These are phyloP conservation scores for Ambastaia sidthimunki DNA, from an alignment of 2,797 vertebrate species.

Conservation along the genomic window DNA sequence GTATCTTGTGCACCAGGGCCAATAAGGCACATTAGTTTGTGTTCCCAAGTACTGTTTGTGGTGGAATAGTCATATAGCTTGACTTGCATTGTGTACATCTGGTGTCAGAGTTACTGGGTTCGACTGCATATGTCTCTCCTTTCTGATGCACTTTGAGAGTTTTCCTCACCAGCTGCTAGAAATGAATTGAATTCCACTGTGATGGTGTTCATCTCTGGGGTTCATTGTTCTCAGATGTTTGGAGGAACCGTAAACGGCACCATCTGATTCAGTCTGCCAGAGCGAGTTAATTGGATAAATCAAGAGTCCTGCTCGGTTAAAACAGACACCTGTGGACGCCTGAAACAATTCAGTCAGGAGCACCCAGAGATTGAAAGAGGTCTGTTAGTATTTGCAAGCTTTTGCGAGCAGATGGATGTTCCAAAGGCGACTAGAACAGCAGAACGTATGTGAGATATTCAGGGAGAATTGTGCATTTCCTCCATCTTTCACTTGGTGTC, in stretches of 20 bases:
- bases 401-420: not conserved
- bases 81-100: not conserved
- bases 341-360: constrained; percentile 4
- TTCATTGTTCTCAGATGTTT: constrained; percentile 45
- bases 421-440: not conserved
- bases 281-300: constrained; percentile 53
- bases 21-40: too few species aligned
- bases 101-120: constrained; percentile 13
- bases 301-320: constrained; percentile 41
- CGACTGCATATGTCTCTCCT: not conserved
- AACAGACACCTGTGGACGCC: constrained; percentile 36
- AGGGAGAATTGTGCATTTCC: constrained; percentile 19
- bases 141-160: constrained; percentile 12
- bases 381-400: not conserved
- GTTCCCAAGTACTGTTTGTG: too few species aligned
- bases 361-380: not conserved
- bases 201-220: constrained; percentile 46
- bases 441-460: not conserved
- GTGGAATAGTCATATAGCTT: too few species aligned
- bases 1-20: too few species aligned
- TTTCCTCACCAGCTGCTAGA: constrained; percentile 54
- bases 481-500: constrained; percentile 54
- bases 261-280: constrained; percentile 53
- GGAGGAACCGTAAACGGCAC: constrained; percentile 46
- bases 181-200: constrained; percentile 41